These are phyloP conservation scores for Sminthurides aquaticus DNA, from an alignment of 2,888 invertebrate genomes.

Conservation along the genomic window DNA sequence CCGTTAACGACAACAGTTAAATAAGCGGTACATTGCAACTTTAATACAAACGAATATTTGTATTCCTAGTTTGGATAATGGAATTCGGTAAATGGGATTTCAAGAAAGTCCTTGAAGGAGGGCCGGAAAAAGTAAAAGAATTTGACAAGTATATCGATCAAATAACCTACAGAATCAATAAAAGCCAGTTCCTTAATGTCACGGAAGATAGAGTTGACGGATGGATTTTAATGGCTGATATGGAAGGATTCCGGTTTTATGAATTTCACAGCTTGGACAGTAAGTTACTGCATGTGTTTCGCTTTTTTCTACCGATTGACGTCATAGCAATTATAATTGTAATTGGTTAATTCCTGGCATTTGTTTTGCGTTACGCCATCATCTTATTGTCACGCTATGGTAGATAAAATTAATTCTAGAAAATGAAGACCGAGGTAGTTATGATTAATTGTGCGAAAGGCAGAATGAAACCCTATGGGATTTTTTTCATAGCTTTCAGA, in stretches of 20 bases:
- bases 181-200: not conserved
- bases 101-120: not conserved
- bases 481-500: not conserved
- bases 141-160: conserved; percentile 1
- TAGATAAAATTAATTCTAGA: too few relatives aligned
- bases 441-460: too few relatives aligned
- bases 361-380: too few relatives aligned
- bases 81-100: not conserved
- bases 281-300: not conserved
- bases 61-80: not conserved
- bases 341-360: too few relatives aligned
- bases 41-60: too few relatives aligned
- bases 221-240: not conserved
- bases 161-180: not conserved
- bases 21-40: too few relatives aligned
- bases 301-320: not conserved
- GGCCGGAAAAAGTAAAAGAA: not conserved
- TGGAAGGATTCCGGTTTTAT: not conserved
- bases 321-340: too few relatives aligned
- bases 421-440: too few relatives aligned
- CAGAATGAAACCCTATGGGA: too few relatives aligned
- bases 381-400: too few relatives aligned
- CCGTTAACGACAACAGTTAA: too few relatives aligned
- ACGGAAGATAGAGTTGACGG: not conserved
- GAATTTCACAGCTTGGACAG: conserved; percentile 4